Base-by-base conservation (phyloP, 2,797 vertebrate species). In the Gastrophryne carolinensis region DNA sequence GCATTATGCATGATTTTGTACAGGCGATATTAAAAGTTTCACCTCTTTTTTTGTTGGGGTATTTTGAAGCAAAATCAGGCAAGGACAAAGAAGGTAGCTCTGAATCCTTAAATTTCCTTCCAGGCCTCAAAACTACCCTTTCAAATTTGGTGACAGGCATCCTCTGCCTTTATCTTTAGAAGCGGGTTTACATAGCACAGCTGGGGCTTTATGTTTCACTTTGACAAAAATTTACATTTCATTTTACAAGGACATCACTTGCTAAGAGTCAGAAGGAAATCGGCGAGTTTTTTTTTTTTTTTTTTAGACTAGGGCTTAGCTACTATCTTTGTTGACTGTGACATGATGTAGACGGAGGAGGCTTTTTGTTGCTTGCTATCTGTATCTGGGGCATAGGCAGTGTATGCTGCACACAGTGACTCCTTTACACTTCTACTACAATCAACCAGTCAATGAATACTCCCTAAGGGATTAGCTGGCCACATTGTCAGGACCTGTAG, bases 1-100 rank as follows among this genome's bases (percentile, higher is more conserved):
- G 68, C 68, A 78, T 78, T 60, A 78, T 78, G 75, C 75, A 72
- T 72, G 68, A 72, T 58, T 41, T 24, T 64, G 60, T 71, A 71
- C 52, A 60, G 44, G 53, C 30, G 15, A 35, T 64, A 78, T 50
- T 78, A 78, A 72, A 72, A 78, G 61, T 58, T 72, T 66, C 61
- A 66, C 72, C 34, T 39, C 68, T 66, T 78, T 69, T 60, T 72
- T 41, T 78, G 66, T 72, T 44, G 41, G 34, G 41, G 66, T 66
- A 61, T 72, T 72, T 68, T 78, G 60, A 35, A 60, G 52, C 37
- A 57, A 69, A 69, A 39, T 24, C 66, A 69, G 52, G 52, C 66
- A 69, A 69, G 66, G 66, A 41, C 66, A 56, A 69, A 41, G 66
- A 69, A 69, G 66, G 66, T 57, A 52, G 23, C 32, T 41, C 24